phyloP scores from a whole-genome alignment of 2,113 vertebrate genomes.

The Bungarus multicinctus region DNA sequence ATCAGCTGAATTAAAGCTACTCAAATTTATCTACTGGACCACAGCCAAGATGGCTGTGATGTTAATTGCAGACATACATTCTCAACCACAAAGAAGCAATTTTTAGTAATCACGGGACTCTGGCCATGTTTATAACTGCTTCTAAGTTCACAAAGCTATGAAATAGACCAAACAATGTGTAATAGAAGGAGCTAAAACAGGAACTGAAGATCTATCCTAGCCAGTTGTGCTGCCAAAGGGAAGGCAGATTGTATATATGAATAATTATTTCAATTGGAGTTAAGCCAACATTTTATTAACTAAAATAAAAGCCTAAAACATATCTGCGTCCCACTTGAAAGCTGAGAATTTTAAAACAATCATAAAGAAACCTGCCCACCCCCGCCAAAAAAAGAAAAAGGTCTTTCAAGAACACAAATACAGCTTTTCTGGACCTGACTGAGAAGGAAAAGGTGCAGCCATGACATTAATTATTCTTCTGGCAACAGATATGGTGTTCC shows the following conservation, averaged over 20 bases:
- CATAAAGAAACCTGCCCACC: neutral
- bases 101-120: neutral
- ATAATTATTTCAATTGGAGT: slow-evolving; percentile 1
- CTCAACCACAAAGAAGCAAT: neutral
- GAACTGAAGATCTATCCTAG: neutral
- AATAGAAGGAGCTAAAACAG: neutral
- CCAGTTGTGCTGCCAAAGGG: neutral
- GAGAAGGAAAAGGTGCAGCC: neutral
- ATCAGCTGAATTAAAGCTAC: neutral
- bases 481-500: rapidly evolving
- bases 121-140: neutral
- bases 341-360: slow-evolving; percentile 4
- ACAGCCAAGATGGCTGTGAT: neutral
- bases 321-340: slow-evolving; percentile 9
- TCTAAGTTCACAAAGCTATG: neutral
- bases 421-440: neutral
- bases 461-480: neutral
- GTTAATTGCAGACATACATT: neutral
- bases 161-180: neutral
- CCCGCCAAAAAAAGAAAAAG: neutral
- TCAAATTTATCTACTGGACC: neutral
- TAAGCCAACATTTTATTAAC: slow-evolving; percentile 1
- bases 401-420: neutral
- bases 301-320: slow-evolving; percentile 19
- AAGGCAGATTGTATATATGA: neutral